phyloP scores from a whole-genome alignment of 2,113 vertebrate genomes.

The Serinus canaria region DNA sequence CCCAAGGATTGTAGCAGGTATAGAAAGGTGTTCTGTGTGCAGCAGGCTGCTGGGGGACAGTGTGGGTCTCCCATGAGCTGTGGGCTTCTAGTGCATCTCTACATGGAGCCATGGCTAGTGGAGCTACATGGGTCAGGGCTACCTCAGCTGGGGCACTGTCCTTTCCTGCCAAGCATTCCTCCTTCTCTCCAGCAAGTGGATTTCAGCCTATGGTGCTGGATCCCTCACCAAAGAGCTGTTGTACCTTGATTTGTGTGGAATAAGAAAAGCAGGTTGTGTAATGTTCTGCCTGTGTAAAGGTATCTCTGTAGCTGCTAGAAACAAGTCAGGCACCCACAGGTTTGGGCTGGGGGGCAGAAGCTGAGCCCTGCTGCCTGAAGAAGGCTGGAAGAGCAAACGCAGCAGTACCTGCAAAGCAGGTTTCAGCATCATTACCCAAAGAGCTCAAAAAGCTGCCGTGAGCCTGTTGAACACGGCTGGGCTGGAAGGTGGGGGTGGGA shows the following conservation, averaged over 20 bases:
- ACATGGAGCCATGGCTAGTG: background rate
- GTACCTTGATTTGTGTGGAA: background rate
- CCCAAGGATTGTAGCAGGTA: background rate
- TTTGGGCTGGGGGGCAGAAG: background rate
- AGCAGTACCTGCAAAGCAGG: background rate
- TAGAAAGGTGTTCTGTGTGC: background rate
- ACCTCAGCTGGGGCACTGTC: background rate
- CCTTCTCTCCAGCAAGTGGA: background rate
- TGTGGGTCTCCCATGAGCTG: background rate
- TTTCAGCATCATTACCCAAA: background rate
- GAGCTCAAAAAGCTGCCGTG: background rate
- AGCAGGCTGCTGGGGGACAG: background rate
- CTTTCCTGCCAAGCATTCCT: background rate
- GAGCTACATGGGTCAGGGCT: background rate
- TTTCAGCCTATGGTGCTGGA: background rate
- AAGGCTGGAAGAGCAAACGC: background rate
- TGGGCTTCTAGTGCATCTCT: background rate
- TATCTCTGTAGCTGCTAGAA: accelerated
- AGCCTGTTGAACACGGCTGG: background rate
- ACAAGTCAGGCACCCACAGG: background rate
- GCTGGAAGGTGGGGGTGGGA: background rate
- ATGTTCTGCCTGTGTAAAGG: background rate
- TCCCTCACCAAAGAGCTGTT: background rate
- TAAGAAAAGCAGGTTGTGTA: background rate
- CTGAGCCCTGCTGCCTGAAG: background rate